Evolutionary conservation across 2,113 vertebrate species (phyloP), one percentile per base, ranked within the genome.

Genomic region (Mustela nigripes): DNA sequence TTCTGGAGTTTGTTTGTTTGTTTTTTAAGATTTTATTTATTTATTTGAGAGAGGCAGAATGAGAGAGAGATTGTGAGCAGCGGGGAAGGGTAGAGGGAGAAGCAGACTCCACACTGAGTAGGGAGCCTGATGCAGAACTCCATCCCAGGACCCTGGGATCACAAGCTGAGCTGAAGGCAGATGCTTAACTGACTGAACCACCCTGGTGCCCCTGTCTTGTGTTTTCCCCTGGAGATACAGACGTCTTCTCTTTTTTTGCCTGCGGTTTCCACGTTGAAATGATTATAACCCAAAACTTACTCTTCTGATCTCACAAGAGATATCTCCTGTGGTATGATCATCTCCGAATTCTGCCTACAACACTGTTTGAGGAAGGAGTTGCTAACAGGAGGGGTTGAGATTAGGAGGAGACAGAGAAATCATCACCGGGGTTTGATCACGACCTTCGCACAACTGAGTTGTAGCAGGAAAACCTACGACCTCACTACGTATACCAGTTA

Each of bases 401-500:
- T 62, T 24, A 28, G 53, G 4, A 78, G n/a, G 58, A 87, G 26
- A 26, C 1, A 5, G 22, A 63, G 92, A 31, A 45, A 8, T 74
- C 39, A 4, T 28, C 18, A 28, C 19, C 31, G 1, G 9, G 60
- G 21, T 39, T 26, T 3, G 67, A 42, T 14, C 16, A 15, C 7
- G 31, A 9, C 5, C 33, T 53, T 11, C 22, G 69, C 18, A 31
- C 11, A 12, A 0, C 28, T 45, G 31, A 12, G 2, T 1, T 42
- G 36, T 7, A 9, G 16, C 15, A 3, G 2, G 60, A 42, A 11
- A 4, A 7, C 9, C 56, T 3, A 24, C 19, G 18, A 0, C 36
- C 48, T 62, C 33, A 2, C 19, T 58, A 4, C 9, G 10, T 4
- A 7, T 8, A 24, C 22, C 39, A 2, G 9, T 39, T 83, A n/a